Evolutionary conservation across 2,113 vertebrate genomes (phyloP), one percentile per base, ranked within the genome.

Genomic region (Amblyopsis rosae): DNA sequence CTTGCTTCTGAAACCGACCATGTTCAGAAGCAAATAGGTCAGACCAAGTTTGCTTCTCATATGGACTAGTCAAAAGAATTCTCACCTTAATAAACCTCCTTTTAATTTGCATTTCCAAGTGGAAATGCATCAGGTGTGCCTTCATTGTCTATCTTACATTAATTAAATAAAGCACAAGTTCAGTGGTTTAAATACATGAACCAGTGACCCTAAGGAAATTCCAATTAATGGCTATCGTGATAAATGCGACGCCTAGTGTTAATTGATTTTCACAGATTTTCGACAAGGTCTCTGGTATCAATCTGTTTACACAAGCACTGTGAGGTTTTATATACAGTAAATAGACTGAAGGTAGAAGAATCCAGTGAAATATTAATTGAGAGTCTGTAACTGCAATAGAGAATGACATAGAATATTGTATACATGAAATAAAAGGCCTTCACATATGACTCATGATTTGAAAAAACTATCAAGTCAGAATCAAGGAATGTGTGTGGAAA

Each of bases 191-290:
- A 51, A 60, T 59, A 49, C 57, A 50, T 35, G 32, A 76, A 47
- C 51, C 51, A 55, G 12, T 35, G 67, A 72, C 67, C 63, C 70
- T 59, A 54, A 55, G 41, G 32, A 63, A 63, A 48, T 54, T 55
- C 11, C 16, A 56, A 80, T 65, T 51, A 61, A 62, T 72, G 62
- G 16, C 45, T 16, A 11, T 19, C 17, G 33, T 4, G 11, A 69
- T 67, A 49, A 32, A 17, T 51, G 35, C 33, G 16, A 58, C 26
- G 41, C 32, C 17, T 32, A 63, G 55, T 32, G 65, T 48, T 57
- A 62, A 64, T 26, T 15, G 59, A 63, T 33, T 51, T 67, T 57
- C 47, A 63, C 50, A 45, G 19, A 48, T 33, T 61, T 61, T 59
- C 57, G 46, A 60, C 58, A 12, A 47, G 61, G 62, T 63, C 60